Conservation (phyloP, 2,113 vertebrate species). For the Oreochromis niloticus region DNA sequence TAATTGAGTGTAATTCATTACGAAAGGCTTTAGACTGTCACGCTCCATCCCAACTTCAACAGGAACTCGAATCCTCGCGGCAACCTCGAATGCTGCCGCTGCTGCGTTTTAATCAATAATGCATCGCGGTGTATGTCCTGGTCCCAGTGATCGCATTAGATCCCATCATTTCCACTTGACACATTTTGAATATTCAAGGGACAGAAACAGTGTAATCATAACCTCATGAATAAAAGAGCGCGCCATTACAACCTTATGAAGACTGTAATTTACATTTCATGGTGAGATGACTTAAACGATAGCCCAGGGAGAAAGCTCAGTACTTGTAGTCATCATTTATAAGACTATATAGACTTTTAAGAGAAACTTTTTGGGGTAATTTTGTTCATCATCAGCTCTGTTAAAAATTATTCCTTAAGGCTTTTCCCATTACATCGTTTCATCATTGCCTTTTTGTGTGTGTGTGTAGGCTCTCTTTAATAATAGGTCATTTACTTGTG, state of each 20-base stretch:
- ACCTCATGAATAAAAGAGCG: slow-evolving; percentile 63
- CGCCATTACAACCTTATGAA: slow-evolving; percentile 51
- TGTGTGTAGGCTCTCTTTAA: slow-evolving; percentile 14
- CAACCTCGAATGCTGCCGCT: neutral
- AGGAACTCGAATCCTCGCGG: slow-evolving; percentile 4
- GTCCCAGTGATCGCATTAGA: slow-evolving; percentile 35
- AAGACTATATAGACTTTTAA: slow-evolving; percentile 37
- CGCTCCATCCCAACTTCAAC: slow-evolving; percentile 5
- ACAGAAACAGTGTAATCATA: slow-evolving; percentile 57
- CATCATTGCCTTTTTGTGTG: slow-evolving; percentile 1
- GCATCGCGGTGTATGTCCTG: neutral
- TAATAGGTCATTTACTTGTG: slow-evolving; percentile 47
- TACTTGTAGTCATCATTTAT: slow-evolving; percentile 35
- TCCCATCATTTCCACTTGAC: slow-evolving; percentile 43
- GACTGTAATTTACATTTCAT: slow-evolving; percentile 57
- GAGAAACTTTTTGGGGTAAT: slow-evolving; percentile 38
- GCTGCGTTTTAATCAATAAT: slow-evolving; percentile 44
- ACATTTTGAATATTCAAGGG: slow-evolving; percentile 61
- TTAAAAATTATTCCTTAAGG: slow-evolving; percentile 36
- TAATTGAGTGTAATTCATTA: slow-evolving; percentile 44
- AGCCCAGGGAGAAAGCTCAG: slow-evolving; percentile 30
- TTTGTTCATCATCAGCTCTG: slow-evolving; percentile 33
- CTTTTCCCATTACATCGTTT: slow-evolving; percentile 35
- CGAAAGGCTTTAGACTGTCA: slow-evolving; percentile 1
- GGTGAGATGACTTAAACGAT: slow-evolving; percentile 34